Percentiles rank a stretch among this genome's conserved stretches.
phyloP scores from a whole-genome alignment of 2,797 vertebrate species.

The Hippoglossus hippoglossus region DNA sequence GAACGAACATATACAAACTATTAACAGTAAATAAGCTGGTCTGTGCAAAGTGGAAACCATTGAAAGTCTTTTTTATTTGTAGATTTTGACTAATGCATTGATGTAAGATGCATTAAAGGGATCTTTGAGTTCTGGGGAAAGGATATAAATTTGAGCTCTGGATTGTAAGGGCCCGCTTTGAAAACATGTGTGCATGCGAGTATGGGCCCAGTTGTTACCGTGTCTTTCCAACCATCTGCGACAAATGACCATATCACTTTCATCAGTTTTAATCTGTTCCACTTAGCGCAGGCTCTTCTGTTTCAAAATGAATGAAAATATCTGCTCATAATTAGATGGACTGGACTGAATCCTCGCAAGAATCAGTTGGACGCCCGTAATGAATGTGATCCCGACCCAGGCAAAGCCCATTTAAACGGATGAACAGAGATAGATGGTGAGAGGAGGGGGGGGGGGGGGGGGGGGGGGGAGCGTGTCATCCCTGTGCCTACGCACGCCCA shows the following conservation, averaged over 20 bases:
- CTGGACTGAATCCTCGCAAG: constrained; percentile 37
- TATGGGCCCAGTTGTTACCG: neutral
- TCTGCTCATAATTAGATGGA: constrained; percentile 46
- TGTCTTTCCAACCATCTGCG: constrained; percentile 55
- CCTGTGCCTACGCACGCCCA: constrained; percentile 19
- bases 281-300: constrained; percentile 43
- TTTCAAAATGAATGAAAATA: constrained; percentile 34
- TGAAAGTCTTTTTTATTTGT: neutral
- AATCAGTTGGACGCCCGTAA: constrained; percentile 26
- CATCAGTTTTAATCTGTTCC: constrained; percentile 57
- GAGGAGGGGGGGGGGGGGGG: constrained; percentile 2
- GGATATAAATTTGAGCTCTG: constrained; percentile 9
- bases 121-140: constrained; percentile 10
- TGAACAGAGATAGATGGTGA: constrained; percentile 17
- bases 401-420: constrained; percentile 39
- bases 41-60: constrained; percentile 14
- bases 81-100: constrained; percentile 13
- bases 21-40: neutral
- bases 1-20: neutral
- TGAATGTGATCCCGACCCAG: constrained; percentile 45
- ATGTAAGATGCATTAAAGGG: constrained; percentile 21
- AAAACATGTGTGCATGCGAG: constrained; percentile 15
- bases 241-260: constrained; percentile 57
- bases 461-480: constrained; percentile 18
- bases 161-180: constrained; percentile 22